Percentiles rank a stretch among this genome's conserved stretches.
Evolutionary conservation across 2,797 vertebrate genomes (phyloP).

Genomic region (Sphenodon punctatus): DNA sequence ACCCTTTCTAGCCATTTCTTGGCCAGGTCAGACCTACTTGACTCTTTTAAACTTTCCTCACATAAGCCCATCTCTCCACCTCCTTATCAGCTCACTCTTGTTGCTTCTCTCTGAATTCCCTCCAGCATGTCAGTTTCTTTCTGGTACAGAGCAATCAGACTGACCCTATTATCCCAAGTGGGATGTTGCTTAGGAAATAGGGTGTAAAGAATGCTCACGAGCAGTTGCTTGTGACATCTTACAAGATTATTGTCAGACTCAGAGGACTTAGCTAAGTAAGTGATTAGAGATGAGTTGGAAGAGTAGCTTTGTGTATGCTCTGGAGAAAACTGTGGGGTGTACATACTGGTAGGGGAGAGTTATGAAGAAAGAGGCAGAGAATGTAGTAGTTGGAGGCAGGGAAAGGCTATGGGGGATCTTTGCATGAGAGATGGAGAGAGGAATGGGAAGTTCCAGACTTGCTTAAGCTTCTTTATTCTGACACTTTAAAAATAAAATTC

Average conservation of each 20-base stretch:
- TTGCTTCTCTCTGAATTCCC: background rate
- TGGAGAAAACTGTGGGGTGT: background rate
- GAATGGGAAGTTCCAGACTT: background rate
- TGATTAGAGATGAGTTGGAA: background rate
- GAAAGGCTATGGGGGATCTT: background rate
- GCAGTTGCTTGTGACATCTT: background rate
- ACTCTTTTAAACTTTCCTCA: background rate
- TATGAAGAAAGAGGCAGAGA: background rate
- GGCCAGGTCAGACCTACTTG: background rate
- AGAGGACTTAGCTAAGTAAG: too few species aligned
- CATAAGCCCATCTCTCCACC: background rate
- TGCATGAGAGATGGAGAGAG: background rate
- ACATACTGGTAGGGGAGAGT: background rate
- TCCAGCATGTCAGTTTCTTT: background rate
- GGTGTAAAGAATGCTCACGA: background rate
- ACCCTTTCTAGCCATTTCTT: background rate
- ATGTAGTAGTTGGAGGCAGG: background rate
- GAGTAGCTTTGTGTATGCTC: too few species aligned
- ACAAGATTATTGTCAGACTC: background rate
- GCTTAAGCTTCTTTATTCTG: background rate
- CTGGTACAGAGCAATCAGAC: background rate
- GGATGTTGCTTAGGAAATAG: too few species aligned
- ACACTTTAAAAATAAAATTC: constrained; percentile 10
- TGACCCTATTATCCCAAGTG: background rate
- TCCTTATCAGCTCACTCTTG: background rate